Conservation (phyloP, 2,113 vertebrate species). For the Micromys minutus region DNA sequence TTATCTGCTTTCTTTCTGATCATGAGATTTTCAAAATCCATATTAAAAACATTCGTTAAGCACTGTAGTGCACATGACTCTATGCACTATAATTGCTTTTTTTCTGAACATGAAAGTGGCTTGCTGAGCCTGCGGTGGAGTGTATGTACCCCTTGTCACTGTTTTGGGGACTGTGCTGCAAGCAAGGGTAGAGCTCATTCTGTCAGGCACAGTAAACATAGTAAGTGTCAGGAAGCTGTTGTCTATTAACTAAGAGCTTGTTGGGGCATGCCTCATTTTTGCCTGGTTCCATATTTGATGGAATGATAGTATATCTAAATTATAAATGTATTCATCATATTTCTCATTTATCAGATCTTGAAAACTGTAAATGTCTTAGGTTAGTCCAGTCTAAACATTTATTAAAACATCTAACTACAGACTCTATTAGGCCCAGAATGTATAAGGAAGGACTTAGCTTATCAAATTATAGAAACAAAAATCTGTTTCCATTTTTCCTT, state of each 20-base stretch:
- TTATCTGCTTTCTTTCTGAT: not conserved
- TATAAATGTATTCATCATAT: not conserved
- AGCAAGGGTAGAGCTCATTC: not conserved
- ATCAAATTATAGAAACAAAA: not conserved
- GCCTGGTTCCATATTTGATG: not conserved
- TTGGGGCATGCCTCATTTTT: not conserved
- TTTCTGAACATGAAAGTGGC: constrained; percentile 42
- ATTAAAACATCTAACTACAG: not conserved
- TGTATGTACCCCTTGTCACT: not conserved
- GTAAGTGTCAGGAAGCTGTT: not conserved
- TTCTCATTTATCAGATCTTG: not conserved
- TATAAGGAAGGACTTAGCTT: not conserved
- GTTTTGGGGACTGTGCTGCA: not conserved
- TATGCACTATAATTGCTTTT: not conserved
- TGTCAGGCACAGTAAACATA: not conserved
- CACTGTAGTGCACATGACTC: not conserved
- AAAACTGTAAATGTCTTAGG: not conserved
- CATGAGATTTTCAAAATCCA: constrained; percentile 25
- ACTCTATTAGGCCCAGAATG: not conserved
- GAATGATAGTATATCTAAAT: not conserved
- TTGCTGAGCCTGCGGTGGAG: constrained; percentile 19
- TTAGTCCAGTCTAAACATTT: not conserved
- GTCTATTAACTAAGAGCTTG: not conserved
- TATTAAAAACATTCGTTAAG: not conserved
- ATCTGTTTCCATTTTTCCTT: not conserved